These are phyloP conservation scores for Exocentrus adspersus DNA, from an alignment of 2,888 invertebrate genomes.

Conservation along the genomic window DNA sequence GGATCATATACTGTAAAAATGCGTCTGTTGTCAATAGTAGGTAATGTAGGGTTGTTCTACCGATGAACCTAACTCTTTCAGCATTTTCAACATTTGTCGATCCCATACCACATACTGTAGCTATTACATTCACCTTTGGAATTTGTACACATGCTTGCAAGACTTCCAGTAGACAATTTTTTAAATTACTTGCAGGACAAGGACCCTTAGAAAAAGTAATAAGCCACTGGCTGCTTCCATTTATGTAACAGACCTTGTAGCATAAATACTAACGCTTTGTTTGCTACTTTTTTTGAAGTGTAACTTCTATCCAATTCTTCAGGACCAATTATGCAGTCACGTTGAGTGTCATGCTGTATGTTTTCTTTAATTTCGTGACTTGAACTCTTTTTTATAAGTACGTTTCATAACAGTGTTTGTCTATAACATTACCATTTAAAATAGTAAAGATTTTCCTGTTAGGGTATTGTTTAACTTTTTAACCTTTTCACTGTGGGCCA, in stretches of 20 bases:
- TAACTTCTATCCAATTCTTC: constrained; percentile 26
- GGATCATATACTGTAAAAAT: constrained; percentile 16
- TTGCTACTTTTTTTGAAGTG: constrained; percentile 27
- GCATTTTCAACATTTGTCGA: constrained; percentile 35
- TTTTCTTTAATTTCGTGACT: constrained; percentile 35
- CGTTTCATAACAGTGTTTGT: too few species aligned
- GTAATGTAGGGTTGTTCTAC: constrained; percentile 8
- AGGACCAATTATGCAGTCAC: constrained; percentile 31
- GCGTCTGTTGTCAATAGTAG: not conserved
- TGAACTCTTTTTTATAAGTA: too few species aligned
- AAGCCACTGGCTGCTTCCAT: constrained; percentile 44
- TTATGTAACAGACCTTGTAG: constrained; percentile 14
- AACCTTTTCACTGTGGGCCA: too few species aligned
- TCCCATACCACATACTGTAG: constrained; percentile 42
- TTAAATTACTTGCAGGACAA: constrained; percentile 21
- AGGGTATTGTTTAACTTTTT: too few species aligned
- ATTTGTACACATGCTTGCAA: constrained; percentile 24
- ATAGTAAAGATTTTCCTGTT: too few species aligned
- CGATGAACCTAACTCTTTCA: constrained; percentile 25
- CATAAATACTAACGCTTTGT: constrained; percentile 40
- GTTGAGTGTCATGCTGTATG: constrained; percentile 19
- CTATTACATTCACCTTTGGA: constrained; percentile 32
- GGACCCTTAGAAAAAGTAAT: constrained; percentile 34
- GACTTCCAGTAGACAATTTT: constrained; percentile 25
- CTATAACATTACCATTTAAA: too few species aligned